Percentiles rank a stretch among this genome's conserved stretches.
Evolutionary conservation across 1,140 invertebrate species (phyloP).

Genomic region (Heliconius hermathena): DNA sequence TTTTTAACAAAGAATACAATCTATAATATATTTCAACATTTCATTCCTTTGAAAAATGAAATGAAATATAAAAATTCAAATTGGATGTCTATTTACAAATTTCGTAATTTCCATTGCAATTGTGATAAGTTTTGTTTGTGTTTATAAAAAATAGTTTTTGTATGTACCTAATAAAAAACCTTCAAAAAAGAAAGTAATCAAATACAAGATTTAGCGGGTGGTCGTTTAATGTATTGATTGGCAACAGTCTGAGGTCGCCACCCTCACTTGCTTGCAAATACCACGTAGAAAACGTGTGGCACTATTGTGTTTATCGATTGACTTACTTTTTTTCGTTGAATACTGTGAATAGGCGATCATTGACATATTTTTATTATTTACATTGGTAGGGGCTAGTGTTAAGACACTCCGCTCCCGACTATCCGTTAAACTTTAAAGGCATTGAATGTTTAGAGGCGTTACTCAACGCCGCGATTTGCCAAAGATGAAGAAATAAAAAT

Average conservation of each 20-base stretch:
- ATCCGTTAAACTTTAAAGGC: no score
- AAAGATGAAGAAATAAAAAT: no score
- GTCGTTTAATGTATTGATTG: slow-evolving; percentile 54
- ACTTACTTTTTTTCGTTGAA: slow-evolving; percentile 10
- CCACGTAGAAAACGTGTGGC: slow-evolving; percentile 32
- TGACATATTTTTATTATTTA: not conserved
- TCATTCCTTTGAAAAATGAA: not conserved
- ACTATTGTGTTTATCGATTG: slow-evolving; percentile 30
- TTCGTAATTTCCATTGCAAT: not conserved
- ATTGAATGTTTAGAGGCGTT: no score
- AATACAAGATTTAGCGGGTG: slow-evolving; percentile 36
- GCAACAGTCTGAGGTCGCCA: slow-evolving; percentile 38
- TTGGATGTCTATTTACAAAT: not conserved
- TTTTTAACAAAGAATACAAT: not conserved
- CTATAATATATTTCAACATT: not conserved
- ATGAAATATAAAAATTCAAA: not conserved
- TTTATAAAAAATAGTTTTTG: not conserved
- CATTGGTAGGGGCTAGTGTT: no score
- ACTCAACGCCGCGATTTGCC: no score
- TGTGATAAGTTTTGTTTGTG: not conserved
- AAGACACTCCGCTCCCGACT: no score
- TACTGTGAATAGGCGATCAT: slow-evolving; percentile 5
- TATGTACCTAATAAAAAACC: not conserved
- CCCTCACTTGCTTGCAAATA: slow-evolving; percentile 49
- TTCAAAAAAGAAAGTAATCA: slow-evolving; percentile 25